Conservation (phyloP, 2,888 invertebrate species). For the Folsomia candida region DNA sequence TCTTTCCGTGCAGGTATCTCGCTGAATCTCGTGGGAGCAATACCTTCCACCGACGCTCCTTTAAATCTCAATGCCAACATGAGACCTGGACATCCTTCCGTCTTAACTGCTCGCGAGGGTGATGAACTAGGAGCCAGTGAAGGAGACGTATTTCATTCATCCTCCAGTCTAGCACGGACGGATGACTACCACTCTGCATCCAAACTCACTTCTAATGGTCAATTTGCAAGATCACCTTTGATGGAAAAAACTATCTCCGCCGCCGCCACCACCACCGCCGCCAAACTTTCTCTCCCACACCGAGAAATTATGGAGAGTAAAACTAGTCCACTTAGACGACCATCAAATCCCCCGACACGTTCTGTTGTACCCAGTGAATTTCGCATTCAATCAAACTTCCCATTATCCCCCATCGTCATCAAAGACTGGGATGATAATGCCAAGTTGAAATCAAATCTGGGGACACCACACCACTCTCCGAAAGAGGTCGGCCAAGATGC, state of each 20-base stretch:
- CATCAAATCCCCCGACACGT: background rate
- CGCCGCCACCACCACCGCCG: slow-evolving; percentile 15
- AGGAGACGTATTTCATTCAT: slow-evolving; percentile 6
- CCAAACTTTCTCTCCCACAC: background rate
- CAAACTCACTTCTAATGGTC: slow-evolving; percentile 40
- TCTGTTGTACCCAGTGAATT: background rate
- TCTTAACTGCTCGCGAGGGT: slow-evolving; percentile 12
- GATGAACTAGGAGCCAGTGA: slow-evolving; percentile 10
- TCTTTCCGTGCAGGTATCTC: slow-evolving; percentile 26
- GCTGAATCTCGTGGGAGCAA: slow-evolving; percentile 37
- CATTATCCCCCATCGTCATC: slow-evolving; percentile 5
- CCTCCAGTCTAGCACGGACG: background rate
- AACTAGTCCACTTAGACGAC: no score
- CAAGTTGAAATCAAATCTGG: background rate
- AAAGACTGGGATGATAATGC: background rate
- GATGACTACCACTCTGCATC: slow-evolving; percentile 26
- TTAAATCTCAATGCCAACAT: slow-evolving; percentile 37
- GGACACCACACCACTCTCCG: background rate
- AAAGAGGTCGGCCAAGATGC: no score
- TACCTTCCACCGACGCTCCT: slow-evolving; percentile 28
- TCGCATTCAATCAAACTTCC: background rate
- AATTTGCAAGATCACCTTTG: slow-evolving; percentile 24
- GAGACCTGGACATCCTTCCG: slow-evolving; percentile 4
- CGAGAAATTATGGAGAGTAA: background rate
- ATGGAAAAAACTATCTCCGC: slow-evolving; percentile 6